Evolutionary conservation across 2,797 vertebrate species (phyloP).

Genomic region (Threskiornis aethiopicus): DNA sequence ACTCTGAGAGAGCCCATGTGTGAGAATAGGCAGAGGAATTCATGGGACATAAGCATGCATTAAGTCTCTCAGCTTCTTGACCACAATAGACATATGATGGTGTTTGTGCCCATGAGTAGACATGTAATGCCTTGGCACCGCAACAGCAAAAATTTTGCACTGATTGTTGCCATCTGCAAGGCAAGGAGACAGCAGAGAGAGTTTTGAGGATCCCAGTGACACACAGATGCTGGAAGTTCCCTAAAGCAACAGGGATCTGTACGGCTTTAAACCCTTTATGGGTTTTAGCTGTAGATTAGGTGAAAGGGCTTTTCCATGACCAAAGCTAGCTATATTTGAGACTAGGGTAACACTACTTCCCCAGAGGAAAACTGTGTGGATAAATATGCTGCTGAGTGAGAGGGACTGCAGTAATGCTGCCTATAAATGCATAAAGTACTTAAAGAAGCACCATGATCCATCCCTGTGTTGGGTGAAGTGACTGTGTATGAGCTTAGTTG

Average conservation of each 20-base stretch:
- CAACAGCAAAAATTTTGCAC: neutral
- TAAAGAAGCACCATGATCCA: neutral
- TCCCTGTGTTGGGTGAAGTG: neutral
- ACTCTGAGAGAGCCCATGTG: neutral
- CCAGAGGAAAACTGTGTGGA: neutral
- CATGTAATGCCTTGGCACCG: neutral
- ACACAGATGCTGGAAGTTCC: neutral
- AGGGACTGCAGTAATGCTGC: neutral
- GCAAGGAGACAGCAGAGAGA: neutral
- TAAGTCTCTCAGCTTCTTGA: neutral
- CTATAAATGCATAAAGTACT: neutral
- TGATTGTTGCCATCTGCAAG: neutral
- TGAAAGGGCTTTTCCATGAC: neutral
- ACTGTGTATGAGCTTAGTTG: neutral
- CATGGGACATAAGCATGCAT: accelerated
- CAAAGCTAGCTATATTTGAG: neutral
- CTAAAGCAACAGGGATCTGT: neutral
- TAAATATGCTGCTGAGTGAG: neutral
- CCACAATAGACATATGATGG: neutral
- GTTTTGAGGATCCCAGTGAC: neutral
- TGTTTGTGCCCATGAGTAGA: neutral
- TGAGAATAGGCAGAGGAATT: neutral
- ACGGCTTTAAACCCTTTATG: neutral
- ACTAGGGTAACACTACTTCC: neutral
- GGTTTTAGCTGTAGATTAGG: neutral